phyloP scores from a whole-genome alignment of 2,797 vertebrate genomes.

The Taeniopygia guttata region DNA sequence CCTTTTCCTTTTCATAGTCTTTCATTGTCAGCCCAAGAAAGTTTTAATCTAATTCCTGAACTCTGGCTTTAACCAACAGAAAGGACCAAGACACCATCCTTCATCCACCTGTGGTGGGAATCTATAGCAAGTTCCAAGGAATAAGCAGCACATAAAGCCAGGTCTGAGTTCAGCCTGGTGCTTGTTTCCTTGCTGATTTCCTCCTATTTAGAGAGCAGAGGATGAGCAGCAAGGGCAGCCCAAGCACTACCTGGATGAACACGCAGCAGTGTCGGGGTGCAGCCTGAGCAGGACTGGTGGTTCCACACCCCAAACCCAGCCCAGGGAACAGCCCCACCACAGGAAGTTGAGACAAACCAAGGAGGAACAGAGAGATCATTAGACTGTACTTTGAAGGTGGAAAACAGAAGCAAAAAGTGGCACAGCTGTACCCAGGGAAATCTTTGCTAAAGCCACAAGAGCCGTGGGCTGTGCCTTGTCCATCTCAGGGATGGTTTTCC shows the following conservation, averaged over 20 bases:
- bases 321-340: rapidly evolving
- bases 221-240: neutral
- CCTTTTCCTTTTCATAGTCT: neutral
- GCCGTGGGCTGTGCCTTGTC: rapidly evolving
- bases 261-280: neutral
- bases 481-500: neutral
- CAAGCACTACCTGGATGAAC: rapidly evolving
- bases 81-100: neutral
- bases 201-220: neutral
- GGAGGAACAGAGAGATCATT: neutral
- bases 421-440: neutral
- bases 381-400: neutral
- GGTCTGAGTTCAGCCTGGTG: neutral
- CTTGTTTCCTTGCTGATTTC: neutral
- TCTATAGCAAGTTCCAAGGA: neutral
- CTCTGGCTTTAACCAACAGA: neutral
- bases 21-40: neutral
- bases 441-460: neutral
- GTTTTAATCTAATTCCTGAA: neutral
- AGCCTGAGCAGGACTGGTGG: neutral
- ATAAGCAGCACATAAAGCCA: neutral
- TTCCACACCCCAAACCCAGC: neutral
- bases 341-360: neutral
- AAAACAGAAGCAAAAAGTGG: neutral
- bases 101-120: neutral